Evolutionary conservation across 2,888 invertebrate genomes (phyloP), one percentile per base, ranked within the genome.

Genomic region (Meloe dianella): DNA sequence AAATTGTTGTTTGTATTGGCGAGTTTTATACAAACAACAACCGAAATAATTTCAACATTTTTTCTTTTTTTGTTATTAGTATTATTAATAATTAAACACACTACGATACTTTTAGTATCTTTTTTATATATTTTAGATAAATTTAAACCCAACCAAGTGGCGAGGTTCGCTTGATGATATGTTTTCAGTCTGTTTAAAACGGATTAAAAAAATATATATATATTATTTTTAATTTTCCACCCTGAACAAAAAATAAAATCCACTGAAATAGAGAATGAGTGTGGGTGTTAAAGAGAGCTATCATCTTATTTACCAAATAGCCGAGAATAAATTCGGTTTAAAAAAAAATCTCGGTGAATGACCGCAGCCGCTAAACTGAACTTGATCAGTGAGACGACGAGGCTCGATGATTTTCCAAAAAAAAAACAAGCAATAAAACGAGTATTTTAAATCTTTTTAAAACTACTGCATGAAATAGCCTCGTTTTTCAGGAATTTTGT

Each of bases 341-440:
- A n/a, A n/a, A n/a, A n/a, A n/a, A n/a, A 47, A 60, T 57, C 32
- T 27, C 61, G 65, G 62, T 66, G 66, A 66, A 66, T 60, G 66
- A 66, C 66, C 66, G 30, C 47, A 66, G 63, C 62, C 41, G 60
- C 66, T 56, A 66, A 63, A 60, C 47, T 47, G 47, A 47, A 20
- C 20, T 20, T 47, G 47, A 47, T 47, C 20, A 20, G 47, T 20
- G 38, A 5, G 17, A n/a, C 17, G 47, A 20, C 20, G 20, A 47
- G 47, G 20, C 20, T 17, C 20, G 20, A 47, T 47, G 20, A 47
- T 47, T 47, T 47, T 47, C 1, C 2, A 12, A 12, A 47, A 20
- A 20, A 47, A 20, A 20, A 41, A 35, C 8, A 32, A n/a, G n/a
- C n/a, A 12, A 32, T 10, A 32, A 35, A 12, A 3, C 4, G 35